Base-by-base conservation (phyloP, 2,888 invertebrate species). In the Synanthedon formicaeformis region DNA sequence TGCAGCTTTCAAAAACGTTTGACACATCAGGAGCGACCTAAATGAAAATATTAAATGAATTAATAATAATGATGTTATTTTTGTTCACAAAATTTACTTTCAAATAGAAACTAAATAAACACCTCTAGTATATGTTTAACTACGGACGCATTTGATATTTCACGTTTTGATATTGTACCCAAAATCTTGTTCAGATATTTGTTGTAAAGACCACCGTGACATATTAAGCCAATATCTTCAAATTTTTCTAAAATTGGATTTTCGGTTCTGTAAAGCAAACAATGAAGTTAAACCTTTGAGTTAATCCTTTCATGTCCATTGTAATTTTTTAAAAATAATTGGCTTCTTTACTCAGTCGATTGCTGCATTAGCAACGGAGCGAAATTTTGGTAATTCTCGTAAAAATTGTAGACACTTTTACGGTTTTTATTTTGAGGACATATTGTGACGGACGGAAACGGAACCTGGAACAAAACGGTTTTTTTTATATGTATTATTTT, bases 401-500 rank as follows among this genome's bases (percentile, higher is more conserved):
- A 49, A 16, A 63, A 69, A 50, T 71, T 66, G 54, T 67, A 74
- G 0, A 40, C 12, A 0, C 53, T 48, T 11, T 40, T 49, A 50
- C 56, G 61, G 10, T 60, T 58, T 59, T 77, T 77, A 14, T 62
- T 58, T 55, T 71, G 66, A 0, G 76, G 75, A 53, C 77, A 77
- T 51, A 77, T 72, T 11, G 75, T 73, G 0, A 77, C 62, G 3
- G 77, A 67, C 16, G 77, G 77, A 56, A 77, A 77, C 2, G 75
- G 77, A 0, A 78, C 70, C 73, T 77, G 56, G 3, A 62, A 54
- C 13, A 49, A 18, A 12, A 49, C 11, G 2, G 1, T 18, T 49
- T 2, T 12, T 11, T 41, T 40, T 41, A 14, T 51, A 51, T 8
- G 1, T 41, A 41, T 41, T 41, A 40, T 1, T 41, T 16, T 18